Percentiles rank a stretch among this genome's conserved stretches.
These are phyloP conservation scores for Cyprinodon variegatus DNA, from an alignment of 2,113 vertebrate genomes.

Conservation along the genomic window DNA sequence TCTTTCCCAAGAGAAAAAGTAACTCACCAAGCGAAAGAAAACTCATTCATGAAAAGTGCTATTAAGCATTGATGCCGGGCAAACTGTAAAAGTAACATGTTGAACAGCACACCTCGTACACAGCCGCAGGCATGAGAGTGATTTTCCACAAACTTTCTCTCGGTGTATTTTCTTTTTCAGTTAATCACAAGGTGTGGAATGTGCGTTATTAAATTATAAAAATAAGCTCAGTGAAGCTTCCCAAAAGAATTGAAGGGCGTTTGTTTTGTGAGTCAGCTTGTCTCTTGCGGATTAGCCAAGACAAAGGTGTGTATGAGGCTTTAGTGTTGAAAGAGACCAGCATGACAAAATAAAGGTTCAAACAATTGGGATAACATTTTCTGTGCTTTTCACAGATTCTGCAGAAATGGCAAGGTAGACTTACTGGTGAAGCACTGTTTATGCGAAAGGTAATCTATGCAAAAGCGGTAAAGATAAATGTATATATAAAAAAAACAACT, in stretches of 20 bases:
- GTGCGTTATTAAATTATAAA: constrained; percentile 13
- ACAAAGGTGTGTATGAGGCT: neutral
- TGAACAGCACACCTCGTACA: neutral
- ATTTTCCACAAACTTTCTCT: neutral
- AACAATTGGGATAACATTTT: neutral
- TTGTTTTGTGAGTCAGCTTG: constrained; percentile 5
- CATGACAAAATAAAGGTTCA: neutral
- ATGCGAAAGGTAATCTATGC: neutral
- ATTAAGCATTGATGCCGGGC: neutral
- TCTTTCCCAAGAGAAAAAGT: neutral
- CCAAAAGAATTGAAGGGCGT: neutral
- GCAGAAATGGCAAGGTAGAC: neutral
- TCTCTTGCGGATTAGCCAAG: constrained; percentile 11
- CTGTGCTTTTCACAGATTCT: neutral
- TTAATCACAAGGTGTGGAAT: constrained; percentile 10
- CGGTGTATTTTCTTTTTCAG: neutral
- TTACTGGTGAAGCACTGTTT: neutral
- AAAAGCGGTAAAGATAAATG: neutral
- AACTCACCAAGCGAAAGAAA: neutral
- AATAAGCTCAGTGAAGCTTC: neutral
- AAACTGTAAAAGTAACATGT: neutral
- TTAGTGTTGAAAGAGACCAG: neutral
- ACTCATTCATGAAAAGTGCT: neutral
- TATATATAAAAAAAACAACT: neutral
- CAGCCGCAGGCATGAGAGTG: neutral